These are phyloP conservation scores for Brachionus rubens DNA, from an alignment of 1,140 invertebrate genomes.

Conservation along the genomic window DNA sequence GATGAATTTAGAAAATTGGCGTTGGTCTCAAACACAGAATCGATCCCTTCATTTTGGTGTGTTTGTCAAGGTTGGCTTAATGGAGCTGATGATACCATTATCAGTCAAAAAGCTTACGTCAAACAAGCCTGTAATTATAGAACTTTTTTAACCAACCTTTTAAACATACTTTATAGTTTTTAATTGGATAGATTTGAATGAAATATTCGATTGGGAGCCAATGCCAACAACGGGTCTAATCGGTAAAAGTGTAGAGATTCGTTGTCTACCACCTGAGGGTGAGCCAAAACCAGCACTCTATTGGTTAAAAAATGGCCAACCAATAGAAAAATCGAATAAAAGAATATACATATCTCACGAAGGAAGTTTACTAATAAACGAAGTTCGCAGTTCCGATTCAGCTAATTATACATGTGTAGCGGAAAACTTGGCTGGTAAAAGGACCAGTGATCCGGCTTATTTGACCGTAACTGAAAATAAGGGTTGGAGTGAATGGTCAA, in stretches of 20 bases:
- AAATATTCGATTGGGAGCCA: slow-evolving; percentile 38
- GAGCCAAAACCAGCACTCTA: slow-evolving; percentile 24
- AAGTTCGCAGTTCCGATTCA: slow-evolving; percentile 7
- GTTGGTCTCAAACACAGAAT: neutral
- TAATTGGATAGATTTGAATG: slow-evolving; percentile 38
- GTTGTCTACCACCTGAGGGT: slow-evolving; percentile 19
- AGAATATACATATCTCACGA: slow-evolving; percentile 16
- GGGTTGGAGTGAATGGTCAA: neutral
- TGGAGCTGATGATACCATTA: neutral
- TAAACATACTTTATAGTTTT: neutral
- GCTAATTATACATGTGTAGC: slow-evolving; percentile 46
- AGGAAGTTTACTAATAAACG: slow-evolving; percentile 17
- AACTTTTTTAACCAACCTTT: neutral
- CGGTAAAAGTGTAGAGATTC: slow-evolving; percentile 1
- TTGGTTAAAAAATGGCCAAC: slow-evolving; percentile 38
- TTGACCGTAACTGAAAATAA: slow-evolving; percentile 26
- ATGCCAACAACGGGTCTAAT: neutral
- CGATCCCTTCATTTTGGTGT: slow-evolving; percentile 10
- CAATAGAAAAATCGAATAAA: slow-evolving; percentile 15
- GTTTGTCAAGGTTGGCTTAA: slow-evolving; percentile 10
- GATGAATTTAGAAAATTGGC: neutral
- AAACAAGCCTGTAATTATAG: neutral
- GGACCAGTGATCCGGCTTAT: neutral
- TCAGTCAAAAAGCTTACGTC: neutral
- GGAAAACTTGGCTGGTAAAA: slow-evolving; percentile 9